Conservation (phyloP, 2,888 invertebrate species). For the Drosophila parthenogenetica region DNA sequence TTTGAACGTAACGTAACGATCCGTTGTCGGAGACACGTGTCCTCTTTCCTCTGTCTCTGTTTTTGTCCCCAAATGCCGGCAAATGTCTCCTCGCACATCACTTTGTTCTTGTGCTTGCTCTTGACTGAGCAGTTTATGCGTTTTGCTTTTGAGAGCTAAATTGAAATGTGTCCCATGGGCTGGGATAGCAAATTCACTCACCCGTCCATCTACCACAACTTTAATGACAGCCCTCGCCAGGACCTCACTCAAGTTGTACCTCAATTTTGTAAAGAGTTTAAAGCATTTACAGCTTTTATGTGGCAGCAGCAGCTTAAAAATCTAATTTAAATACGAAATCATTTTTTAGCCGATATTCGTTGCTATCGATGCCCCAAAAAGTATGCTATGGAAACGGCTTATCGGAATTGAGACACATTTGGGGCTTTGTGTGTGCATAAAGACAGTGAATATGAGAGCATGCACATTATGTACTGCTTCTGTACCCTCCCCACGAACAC, state of each 20-base stretch:
- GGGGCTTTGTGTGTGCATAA: conserved; percentile 12
- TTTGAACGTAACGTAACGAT: conserved; percentile 39
- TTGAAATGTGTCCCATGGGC: conserved; percentile 70
- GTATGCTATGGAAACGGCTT: conserved; percentile 29
- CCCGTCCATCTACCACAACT: not conserved
- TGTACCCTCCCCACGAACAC: not conserved
- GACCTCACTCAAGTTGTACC: conserved; percentile 8
- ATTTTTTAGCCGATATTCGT: conserved; percentile 5
- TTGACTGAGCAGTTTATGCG: conserved; percentile 57
- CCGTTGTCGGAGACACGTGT: conserved; percentile 58
- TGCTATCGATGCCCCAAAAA: conserved; percentile 32
- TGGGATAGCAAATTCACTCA: not conserved
- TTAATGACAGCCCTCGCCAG: conserved; percentile 3
- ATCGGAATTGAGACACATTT: conserved; percentile 11
- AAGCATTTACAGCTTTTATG: conserved; percentile 5
- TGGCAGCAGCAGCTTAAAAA: not conserved
- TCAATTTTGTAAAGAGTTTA: conserved; percentile 36
- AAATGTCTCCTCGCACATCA: conserved; percentile 45
- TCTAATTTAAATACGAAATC: conserved; percentile 19
- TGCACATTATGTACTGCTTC: conserved; percentile 13
- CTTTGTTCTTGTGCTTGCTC: conserved; percentile 18
- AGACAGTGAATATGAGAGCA: conserved; percentile 4
- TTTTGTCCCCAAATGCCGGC: conserved; percentile 18
- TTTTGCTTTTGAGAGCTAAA: conserved; percentile 57
- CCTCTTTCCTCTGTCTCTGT: conserved; percentile 13